phyloP scores from a whole-genome alignment of 2,797 vertebrate species.

The Potorous gilbertii region DNA sequence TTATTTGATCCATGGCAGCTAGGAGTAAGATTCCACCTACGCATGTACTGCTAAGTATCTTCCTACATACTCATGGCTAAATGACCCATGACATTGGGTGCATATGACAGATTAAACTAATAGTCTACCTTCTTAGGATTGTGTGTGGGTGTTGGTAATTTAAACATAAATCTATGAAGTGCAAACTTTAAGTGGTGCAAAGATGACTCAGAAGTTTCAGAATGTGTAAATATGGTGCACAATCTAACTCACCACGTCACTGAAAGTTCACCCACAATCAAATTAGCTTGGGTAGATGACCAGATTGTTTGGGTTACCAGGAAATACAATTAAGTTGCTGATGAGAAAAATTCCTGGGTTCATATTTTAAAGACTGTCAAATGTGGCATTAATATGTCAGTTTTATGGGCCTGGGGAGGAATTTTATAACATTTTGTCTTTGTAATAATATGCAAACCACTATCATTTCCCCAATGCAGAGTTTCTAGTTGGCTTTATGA shows the following conservation, averaged over 20 bases:
- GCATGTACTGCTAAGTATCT: constrained; percentile 80
- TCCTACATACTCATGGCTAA: constrained; percentile 85
- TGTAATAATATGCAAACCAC: constrained; percentile 27
- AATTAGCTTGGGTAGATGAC: constrained; percentile 26
- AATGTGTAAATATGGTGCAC: constrained; percentile 89
- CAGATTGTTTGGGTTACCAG: constrained; percentile 47
- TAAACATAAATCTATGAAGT: constrained; percentile 80
- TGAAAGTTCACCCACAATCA: constrained; percentile 57
- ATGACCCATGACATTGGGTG: constrained; percentile 84
- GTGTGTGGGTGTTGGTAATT: constrained; percentile 81
- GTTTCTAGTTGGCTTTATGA: constrained; percentile 22
- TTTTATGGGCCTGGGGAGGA: background rate
- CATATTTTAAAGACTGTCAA: background rate
- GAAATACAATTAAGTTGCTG: constrained; percentile 54
- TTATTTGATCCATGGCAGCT: constrained; percentile 24
- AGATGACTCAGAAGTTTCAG: constrained; percentile 94
- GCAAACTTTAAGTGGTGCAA: constrained; percentile 84
- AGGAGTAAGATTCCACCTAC: constrained; percentile 78
- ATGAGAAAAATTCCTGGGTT: constrained; percentile 36
- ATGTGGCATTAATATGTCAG: background rate
- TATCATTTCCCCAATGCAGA: constrained; percentile 25
- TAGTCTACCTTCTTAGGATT: constrained; percentile 66
- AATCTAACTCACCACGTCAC: constrained; percentile 83
- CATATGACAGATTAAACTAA: constrained; percentile 64
- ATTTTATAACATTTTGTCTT: constrained; percentile 15